A percentile compares a stretch with the other conserved stretches of the same genome.
These are phyloP conservation scores for Crocodylus rhombifer DNA, from an alignment of 2,797 vertebrate genomes.

Conservation along the genomic window DNA sequence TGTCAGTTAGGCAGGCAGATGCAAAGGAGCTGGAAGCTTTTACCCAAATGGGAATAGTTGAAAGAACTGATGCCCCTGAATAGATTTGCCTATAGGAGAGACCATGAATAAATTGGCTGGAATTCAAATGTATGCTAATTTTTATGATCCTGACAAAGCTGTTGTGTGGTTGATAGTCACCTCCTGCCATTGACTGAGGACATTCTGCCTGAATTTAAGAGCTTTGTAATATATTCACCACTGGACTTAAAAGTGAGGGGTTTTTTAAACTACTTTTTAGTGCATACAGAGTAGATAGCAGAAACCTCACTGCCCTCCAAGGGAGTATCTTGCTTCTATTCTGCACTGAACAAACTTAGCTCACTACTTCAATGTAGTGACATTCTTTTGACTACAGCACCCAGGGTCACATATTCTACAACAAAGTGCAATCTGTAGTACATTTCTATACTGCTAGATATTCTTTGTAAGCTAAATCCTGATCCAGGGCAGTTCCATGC, in stretches of 20 bases:
- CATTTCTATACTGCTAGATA: not conserved
- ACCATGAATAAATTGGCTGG: conserved; percentile 4
- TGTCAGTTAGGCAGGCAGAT: conserved; percentile 36
- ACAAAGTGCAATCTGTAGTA: not conserved
- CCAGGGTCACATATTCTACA: not conserved
- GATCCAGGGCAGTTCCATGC: not conserved
- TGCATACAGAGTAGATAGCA: not conserved
- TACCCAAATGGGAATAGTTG: conserved; percentile 34
- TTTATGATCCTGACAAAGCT: accelerated
- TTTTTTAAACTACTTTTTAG: not conserved
- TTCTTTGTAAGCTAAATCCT: not conserved
- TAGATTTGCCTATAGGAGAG: conserved; percentile 23
- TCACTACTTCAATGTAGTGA: not conserved
- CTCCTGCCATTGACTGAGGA: not conserved
- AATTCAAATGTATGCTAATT: conserved; percentile 3
- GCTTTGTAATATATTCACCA: not conserved
- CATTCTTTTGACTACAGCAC: not conserved
- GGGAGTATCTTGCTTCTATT: not conserved
- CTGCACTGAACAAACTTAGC: not conserved
- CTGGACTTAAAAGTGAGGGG: not conserved
- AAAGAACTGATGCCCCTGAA: not conserved
- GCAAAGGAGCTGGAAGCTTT: conserved; percentile 34
- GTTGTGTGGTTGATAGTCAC: not conserved
- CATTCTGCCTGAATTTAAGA: not conserved
- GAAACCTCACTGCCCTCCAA: not conserved